Evolutionary conservation across 2,888 invertebrate species (phyloP), one percentile per base, ranked within the genome.

Genomic region (Gymnosoma rotundatum): DNA sequence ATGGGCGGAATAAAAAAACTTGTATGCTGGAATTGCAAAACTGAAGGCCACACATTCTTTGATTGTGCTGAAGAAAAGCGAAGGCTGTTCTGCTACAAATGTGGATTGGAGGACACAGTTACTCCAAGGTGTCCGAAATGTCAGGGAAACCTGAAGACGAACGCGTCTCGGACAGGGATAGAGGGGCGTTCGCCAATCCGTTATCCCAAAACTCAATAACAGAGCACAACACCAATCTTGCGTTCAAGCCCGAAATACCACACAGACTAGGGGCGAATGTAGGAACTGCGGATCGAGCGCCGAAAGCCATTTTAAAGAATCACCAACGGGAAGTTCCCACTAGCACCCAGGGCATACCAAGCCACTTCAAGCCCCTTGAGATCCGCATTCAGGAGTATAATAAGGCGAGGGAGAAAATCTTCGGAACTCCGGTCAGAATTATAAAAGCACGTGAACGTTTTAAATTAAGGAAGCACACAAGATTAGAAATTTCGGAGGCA

Each of bases 11-110:
- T 38, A 38, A 38, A 6, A 10, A 38, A 38, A 7, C 1, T 38
- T 9, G 6, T 38, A 38, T 10, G 61, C 8, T 61, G 61, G 61
- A 61, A 61, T 18, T 61, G 61, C 5, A 38, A 61, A 18, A 6
- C 18, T 1, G 61, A 61, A 12, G 61, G 61, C 16, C 61, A 61
- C 16, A 61, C 42, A 20, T 61, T 61, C 10, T 9, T 38, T 18
- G 18, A 61, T 18, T 61, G 9, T 14, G 16, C 20, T 5, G 61
- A 61, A 9, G 61, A 61, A 10, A n/a, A 20, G 20, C 32, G 38
- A 38, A 16, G 18, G 4, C n/a, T 61, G 18, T 61, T 61, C 32
- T 61, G 61, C 12, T 61, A 61, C 42, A 61, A 61, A n/a, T 42
- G 61, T 5, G 61, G 61, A 1, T 12, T 42, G 16, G 38, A 14